Evolutionary conservation across 37 sponge, comb jelly and placozoan species (phyloP), one percentile per base, ranked within the genome.

Genomic region (Sycon ciliatum): DNA sequence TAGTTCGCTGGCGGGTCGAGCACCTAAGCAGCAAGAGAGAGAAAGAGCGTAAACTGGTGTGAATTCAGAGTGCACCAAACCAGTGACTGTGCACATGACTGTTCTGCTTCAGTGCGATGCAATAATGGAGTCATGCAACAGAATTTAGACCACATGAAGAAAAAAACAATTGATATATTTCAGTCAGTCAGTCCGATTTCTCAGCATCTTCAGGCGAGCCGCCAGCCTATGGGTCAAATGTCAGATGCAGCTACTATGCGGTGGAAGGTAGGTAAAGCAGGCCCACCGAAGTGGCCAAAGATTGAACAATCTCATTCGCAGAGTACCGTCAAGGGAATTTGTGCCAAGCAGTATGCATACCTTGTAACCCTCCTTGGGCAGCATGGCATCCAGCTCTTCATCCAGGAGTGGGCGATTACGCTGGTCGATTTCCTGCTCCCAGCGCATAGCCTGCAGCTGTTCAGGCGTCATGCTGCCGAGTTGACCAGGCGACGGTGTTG

Each of bases 301-400:
- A n/a, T n/a, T n/a, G 16, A 49, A 20, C 20, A 49, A 20, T 49
- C 16, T 49, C 20, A 49, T 49, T 20, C 16, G 20, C 20, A 20
- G 54, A 49, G 20, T 20, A 20, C 54, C 16, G 20, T 49, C 16
- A 49, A 49, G 20, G 20, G 20, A 49, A 20, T 20, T 20, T 20
- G 54, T 49, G 20, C 18, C 20, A 20, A 20, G n/a, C n/a, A n/a
- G n/a, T n/a, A n/a, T n/a, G 18, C 53, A 22, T 28, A 90, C 87
- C 87, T 86, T 90, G 78, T 90, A 91, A 6, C 97, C 92, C 16
- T 91, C 97, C 66, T 81, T 84, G 18, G 97, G 97, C 73, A 95
- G 87, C 46, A 95, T 75, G 13, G 84, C 82, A 40, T 95, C 89
- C 63, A 95, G 84, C 62, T 95, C 97, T 20, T 87, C 92, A 67